Evolutionary conservation across 2,113 vertebrate genomes (phyloP).

Genomic region (Corvus moneduloides): DNA sequence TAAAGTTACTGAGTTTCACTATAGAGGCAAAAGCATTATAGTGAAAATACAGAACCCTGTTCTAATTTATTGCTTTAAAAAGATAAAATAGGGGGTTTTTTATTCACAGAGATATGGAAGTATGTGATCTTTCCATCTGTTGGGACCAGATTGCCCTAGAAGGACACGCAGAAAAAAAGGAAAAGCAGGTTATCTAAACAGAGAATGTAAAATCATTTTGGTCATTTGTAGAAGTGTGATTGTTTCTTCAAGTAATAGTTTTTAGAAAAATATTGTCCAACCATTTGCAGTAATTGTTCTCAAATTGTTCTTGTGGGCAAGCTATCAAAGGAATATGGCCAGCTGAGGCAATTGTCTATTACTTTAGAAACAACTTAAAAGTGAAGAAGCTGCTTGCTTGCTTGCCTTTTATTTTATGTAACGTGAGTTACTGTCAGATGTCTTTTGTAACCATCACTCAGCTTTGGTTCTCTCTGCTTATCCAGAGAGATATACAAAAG

Average conservation of each 20-base stretch:
- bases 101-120: background rate
- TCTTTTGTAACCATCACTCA: background rate
- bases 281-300: background rate
- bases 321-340: background rate
- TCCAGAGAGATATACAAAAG: background rate
- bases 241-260: background rate
- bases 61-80: background rate
- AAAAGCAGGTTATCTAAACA: background rate
- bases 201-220: background rate
- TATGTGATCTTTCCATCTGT: background rate
- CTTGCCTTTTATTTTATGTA: background rate
- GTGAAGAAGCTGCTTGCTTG: background rate
- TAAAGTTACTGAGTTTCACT: background rate
- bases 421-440: background rate
- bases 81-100: background rate
- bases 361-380: background rate
- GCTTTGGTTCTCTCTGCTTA: background rate
- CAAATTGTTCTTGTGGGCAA: background rate
- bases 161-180: background rate
- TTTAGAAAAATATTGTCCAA: background rate
- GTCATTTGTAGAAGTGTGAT: background rate
- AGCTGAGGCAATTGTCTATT: background rate
- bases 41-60: background rate
- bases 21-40: background rate
- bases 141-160: background rate